Evolutionary conservation across 2,888 invertebrate genomes (phyloP), one percentile per base, ranked within the genome.

Genomic region (Dorcus hopei): DNA sequence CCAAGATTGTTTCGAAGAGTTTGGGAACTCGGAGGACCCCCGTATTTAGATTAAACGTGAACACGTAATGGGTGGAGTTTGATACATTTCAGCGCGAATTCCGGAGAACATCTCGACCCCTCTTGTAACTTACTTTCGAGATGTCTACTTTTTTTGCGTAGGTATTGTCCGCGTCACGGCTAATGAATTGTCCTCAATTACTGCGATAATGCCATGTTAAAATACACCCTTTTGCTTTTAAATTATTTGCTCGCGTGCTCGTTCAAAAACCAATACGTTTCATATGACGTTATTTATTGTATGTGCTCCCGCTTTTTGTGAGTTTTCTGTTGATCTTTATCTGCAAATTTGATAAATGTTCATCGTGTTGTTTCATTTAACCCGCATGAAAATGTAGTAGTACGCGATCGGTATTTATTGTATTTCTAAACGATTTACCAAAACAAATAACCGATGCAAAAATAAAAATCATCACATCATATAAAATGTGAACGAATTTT

Each of bases 21-120:
- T 33, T 7, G 26, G 26, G 26, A 33, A 33, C 26, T 33, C 45
- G 45, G 9, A 40, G 51, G 54, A 56, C 58, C 61, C 57, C 57
- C 59, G 61, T 64, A 64, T 61, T 61, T 64, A 61, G 61, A 64
- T 64, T 62, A 62, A 60, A 61, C 59, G 60, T 48, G 64, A 62
- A 64, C 64, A 64, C 57, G 64, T 61, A 64, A 64, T 60, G 60
- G 64, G 64, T 58, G 62, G 61, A 57, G 60, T 62, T 60, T 60
- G 61, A 61, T 61, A 61, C 64, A 57, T 64, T 64, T 62, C 60
- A 52, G 49, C 51, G 54, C 57, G 55, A 56, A 60, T 51, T 56
- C 60, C 47, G 47, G 42, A 42, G 42, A 45, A 45, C 45, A 45
- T 45, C 45, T 45, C 26, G 26, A 33, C 26, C 45, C 45, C 16